Conservation (phyloP, 2,113 vertebrate species). For the Colaptes auratus region DNA sequence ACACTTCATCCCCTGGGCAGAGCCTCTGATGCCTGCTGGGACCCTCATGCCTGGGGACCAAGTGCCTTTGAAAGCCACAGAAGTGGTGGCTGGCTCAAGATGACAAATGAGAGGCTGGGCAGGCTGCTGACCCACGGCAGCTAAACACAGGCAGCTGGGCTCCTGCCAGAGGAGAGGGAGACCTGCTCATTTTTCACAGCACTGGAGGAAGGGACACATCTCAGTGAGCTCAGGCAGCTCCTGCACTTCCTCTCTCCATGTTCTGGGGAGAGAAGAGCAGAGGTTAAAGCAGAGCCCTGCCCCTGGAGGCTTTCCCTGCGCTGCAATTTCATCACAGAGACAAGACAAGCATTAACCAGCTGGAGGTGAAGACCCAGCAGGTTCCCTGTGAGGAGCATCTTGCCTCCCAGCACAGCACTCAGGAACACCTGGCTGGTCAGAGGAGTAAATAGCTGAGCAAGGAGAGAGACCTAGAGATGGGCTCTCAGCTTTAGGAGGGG, state of each 20-base stretch:
- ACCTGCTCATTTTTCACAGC: neutral
- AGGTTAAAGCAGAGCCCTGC: neutral
- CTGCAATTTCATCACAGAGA: neutral
- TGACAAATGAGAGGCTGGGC: fast-evolving
- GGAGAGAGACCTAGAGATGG: neutral
- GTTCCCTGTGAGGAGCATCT: neutral
- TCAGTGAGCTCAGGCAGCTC: neutral
- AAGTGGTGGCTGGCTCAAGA: neutral
- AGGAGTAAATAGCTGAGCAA: neutral
- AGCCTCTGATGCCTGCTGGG: neutral
- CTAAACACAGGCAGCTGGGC: neutral
- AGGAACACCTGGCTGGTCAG: neutral
- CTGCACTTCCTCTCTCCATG: neutral
- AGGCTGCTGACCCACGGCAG: neutral
- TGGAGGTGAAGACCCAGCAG: neutral
- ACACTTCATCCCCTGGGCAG: neutral
- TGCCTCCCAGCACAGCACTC: neutral
- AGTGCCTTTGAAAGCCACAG: neutral
- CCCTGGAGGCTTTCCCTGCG: neutral
- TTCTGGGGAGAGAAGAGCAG: neutral
- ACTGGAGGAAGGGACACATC: fast-evolving
- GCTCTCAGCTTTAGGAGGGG: neutral
- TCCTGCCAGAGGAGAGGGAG: neutral
- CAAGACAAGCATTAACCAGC: neutral
- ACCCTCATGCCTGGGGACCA: fast-evolving